phyloP scores from a whole-genome alignment of 2,113 vertebrate genomes.

The Orientallactaga bullata region DNA sequence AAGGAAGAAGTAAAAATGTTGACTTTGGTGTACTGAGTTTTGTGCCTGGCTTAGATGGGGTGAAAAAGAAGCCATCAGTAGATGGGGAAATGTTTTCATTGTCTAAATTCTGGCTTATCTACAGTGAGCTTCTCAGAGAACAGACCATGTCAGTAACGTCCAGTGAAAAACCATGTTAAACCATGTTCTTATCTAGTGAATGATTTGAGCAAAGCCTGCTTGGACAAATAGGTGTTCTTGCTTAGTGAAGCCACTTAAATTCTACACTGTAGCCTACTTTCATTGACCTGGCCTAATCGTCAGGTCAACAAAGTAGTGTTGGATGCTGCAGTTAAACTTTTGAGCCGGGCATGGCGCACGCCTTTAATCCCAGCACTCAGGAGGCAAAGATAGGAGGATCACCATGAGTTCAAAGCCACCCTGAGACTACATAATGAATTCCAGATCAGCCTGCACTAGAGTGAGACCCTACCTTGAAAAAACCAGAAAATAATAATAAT shows the following conservation, averaged over 20 bases:
- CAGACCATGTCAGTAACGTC: neutral
- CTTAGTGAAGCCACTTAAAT: neutral
- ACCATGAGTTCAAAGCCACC: too few relatives aligned
- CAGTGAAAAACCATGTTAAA: neutral
- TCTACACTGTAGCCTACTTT: neutral
- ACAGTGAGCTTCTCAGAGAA: neutral
- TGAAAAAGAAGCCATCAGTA: neutral
- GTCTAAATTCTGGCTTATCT: conserved; percentile 37
- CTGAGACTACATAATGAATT: too few relatives aligned
- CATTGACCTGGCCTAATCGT: neutral
- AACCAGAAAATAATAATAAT: too few relatives aligned
- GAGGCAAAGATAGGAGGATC: too few relatives aligned
- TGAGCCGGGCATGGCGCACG: too few relatives aligned
- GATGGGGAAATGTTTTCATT: neutral
- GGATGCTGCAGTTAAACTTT: neutral
- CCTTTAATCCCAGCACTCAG: too few relatives aligned
- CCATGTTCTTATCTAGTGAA: neutral
- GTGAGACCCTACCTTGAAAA: too few relatives aligned
- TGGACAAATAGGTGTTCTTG: neutral
- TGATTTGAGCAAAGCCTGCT: conserved; percentile 4
- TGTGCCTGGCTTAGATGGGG: neutral
- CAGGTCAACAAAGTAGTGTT: neutral
- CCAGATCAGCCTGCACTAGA: too few relatives aligned
- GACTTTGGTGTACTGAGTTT: neutral
- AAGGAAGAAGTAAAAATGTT: neutral